These are phyloP conservation scores for Papilio xuthus DNA, from an alignment of 1,140 invertebrate genomes.

Conservation along the genomic window DNA sequence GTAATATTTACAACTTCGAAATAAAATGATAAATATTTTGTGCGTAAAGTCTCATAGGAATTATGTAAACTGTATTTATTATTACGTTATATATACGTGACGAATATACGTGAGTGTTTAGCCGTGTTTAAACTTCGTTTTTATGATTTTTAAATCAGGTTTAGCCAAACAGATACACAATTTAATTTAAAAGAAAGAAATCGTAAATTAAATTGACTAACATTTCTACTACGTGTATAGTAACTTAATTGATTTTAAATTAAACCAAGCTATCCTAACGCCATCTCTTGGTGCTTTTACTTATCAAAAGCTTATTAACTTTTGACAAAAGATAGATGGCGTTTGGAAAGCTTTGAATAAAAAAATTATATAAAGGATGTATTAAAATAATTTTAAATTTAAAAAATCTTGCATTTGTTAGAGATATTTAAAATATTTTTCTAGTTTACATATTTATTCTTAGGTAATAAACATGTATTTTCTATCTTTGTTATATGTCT, in stretches of 20 bases:
- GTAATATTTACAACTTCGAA: slow-evolving; percentile 35
- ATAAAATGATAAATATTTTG: neutral
- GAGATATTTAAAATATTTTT: neutral
- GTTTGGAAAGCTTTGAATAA: slow-evolving; percentile 27
- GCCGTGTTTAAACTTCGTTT: neutral
- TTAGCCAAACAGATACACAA: too few species aligned
- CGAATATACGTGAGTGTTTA: too few species aligned
- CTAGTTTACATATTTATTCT: neutral
- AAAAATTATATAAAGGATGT: neutral
- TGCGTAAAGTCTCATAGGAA: neutral
- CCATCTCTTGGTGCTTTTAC: slow-evolving; percentile 36
- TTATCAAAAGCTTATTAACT: slow-evolving; percentile 11
- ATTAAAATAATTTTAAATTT: slow-evolving; percentile 37
- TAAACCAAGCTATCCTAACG: slow-evolving; percentile 24
- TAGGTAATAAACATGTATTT: neutral
- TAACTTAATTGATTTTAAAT: too few species aligned
- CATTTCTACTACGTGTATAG: too few species aligned
- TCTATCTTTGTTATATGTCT: neutral
- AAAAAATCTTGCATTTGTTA: slow-evolving; percentile 39
- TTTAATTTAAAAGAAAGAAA: slow-evolving; percentile 5
- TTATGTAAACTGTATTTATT: neutral
- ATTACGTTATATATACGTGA: neutral
- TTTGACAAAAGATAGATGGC: slow-evolving; percentile 32
- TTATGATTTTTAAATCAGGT: too few species aligned
- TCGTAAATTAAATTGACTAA: neutral